phyloP scores from a whole-genome alignment of 1,140 invertebrate species.

The Pachypeltis micranthus region DNA sequence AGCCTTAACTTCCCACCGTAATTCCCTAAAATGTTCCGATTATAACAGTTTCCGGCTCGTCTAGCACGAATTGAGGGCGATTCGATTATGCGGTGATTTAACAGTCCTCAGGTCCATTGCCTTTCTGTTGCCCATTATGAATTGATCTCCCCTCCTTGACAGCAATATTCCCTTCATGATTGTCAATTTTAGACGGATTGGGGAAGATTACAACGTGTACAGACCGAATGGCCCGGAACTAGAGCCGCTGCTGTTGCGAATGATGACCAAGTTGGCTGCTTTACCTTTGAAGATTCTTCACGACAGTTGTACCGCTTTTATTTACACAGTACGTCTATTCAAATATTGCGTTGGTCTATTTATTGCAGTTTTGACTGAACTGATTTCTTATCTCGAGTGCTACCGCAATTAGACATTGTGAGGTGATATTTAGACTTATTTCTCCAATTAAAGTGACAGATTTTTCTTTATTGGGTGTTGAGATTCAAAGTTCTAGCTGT shows the following conservation, averaged over 20 bases:
- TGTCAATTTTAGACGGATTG: not conserved
- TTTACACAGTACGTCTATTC: not conserved
- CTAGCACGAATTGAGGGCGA: too few species aligned
- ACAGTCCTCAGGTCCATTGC: too few species aligned
- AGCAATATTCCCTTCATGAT: too few species aligned
- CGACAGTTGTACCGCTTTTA: not conserved
- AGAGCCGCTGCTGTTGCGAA: conserved; percentile 2
- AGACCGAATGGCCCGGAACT: not conserved
- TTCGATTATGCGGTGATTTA: too few species aligned
- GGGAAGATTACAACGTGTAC: not conserved
- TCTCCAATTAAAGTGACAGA: not conserved
- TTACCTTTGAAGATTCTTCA: not conserved
- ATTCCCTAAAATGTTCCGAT: too few species aligned
- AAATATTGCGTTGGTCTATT: not conserved
- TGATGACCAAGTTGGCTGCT: not conserved
- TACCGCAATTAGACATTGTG: not conserved
- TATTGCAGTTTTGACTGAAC: not conserved
- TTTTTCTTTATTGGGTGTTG: not conserved
- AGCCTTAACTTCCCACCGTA: too few species aligned
- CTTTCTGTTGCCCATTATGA: too few species aligned
- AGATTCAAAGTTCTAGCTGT: not conserved
- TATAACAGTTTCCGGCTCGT: too few species aligned
- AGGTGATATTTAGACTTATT: not conserved
- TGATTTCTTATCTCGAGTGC: not conserved
- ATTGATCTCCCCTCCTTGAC: too few species aligned